A percentile compares a stretch with the other conserved stretches of the same genome.
Conservation (phyloP, 2,888 invertebrate genomes). For the Marasmarcha lunaedactyla region DNA sequence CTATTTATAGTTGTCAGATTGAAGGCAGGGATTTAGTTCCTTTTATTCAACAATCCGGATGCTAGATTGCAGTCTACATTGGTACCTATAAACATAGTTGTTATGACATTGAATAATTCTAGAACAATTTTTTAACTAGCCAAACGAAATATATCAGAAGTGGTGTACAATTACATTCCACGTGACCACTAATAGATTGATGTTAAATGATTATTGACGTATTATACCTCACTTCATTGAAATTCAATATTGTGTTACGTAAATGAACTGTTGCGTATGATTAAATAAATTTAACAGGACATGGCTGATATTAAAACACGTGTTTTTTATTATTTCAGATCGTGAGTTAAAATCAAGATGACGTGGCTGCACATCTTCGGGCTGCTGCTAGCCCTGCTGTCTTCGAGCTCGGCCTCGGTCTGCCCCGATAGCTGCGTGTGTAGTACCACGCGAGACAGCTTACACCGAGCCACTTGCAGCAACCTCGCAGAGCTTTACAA, state of each 20-base stretch:
- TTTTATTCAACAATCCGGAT: conserved; percentile 16
- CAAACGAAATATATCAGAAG: no score
- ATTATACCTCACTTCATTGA: conserved; percentile 18
- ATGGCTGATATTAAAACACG: background rate
- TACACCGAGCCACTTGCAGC: conserved; percentile 75
- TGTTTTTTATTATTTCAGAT: conserved; percentile 43
- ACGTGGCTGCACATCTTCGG: conserved; percentile 33
- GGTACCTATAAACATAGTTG: no score
- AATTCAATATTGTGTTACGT: background rate
- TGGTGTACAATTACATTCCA: conserved; percentile 17
- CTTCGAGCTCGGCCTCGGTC: conserved; percentile 35
- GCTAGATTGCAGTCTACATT: no score
- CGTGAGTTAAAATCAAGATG: conserved; percentile 39
- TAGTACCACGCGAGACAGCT: conserved; percentile 74
- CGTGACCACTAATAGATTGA: conserved; percentile 26
- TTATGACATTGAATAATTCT: no score
- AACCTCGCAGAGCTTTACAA: conserved; percentile 83
- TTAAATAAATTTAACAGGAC: background rate
- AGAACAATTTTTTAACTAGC: no score
- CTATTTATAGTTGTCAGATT: conserved; percentile 40
- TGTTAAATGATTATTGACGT: conserved; percentile 22
- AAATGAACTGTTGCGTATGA: background rate
- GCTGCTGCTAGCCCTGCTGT: conserved; percentile 36
- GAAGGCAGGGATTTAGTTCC: conserved; percentile 34
- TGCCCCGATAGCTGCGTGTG: conserved; percentile 70